Evolutionary conservation across 2,888 invertebrate genomes (phyloP).

Genomic region (Eudasyphora cyanicolor): DNA sequence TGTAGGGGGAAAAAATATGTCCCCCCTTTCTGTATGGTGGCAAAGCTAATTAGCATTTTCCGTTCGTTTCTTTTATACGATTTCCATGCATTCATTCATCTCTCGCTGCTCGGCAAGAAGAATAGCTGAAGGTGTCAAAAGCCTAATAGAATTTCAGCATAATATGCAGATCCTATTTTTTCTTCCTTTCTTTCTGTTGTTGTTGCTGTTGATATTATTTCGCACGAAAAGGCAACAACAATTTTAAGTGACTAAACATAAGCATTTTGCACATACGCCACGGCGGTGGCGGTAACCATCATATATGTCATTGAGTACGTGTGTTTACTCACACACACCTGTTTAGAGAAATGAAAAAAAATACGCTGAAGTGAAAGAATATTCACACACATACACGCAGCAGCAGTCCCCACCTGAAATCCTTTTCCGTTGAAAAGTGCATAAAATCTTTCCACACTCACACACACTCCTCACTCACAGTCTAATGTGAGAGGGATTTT

Average conservation of each 20-base stretch:
- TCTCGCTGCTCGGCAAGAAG: constrained; percentile 27
- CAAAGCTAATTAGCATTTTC: constrained; percentile 65
- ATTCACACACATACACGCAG: constrained; percentile 29
- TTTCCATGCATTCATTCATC: constrained; percentile 27
- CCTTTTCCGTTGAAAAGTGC: constrained; percentile 57
- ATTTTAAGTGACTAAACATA: constrained; percentile 60
- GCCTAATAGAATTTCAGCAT: constrained; percentile 60
- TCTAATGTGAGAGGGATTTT: not conserved
- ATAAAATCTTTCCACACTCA: not conserved
- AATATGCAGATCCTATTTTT: constrained; percentile 45
- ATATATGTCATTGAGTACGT: not conserved
- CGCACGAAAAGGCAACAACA: constrained; percentile 18
- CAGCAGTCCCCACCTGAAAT: constrained; percentile 50
- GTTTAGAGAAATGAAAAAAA: constrained; percentile 36
- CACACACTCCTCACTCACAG: not conserved
- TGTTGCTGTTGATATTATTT: constrained; percentile 21
- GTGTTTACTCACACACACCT: constrained; percentile 37
- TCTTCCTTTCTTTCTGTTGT: constrained; percentile 31
- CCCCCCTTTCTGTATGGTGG: not conserved
- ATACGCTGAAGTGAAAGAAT: constrained; percentile 43
- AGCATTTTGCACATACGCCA: constrained; percentile 30
- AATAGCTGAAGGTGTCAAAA: constrained; percentile 65
- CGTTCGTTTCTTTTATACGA: constrained; percentile 44
- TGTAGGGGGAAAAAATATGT: constrained; percentile 12
- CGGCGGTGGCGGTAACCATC: not conserved